phyloP scores from a whole-genome alignment of 2,888 invertebrate species.

The Patella pellucida region DNA sequence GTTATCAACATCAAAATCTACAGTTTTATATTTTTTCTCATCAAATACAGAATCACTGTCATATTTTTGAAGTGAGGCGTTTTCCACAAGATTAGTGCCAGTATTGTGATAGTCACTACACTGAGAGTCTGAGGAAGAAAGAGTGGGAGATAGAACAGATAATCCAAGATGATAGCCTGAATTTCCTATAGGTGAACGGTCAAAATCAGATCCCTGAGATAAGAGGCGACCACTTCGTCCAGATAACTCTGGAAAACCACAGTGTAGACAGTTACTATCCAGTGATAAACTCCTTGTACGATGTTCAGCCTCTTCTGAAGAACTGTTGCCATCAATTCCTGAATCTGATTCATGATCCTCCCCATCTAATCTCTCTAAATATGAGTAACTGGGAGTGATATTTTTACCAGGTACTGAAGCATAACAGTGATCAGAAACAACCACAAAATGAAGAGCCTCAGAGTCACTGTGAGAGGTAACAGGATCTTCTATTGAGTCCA shows the following conservation, averaged over 20 bases:
- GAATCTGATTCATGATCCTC: constrained; percentile 31
- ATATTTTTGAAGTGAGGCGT: too few species aligned
- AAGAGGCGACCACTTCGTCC: background rate
- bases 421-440: constrained; percentile 29
- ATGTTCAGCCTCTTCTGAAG: constrained; percentile 39
- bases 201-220: constrained; percentile 10
- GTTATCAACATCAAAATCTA: constrained; percentile 17
- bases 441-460: background rate
- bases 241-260: constrained; percentile 27
- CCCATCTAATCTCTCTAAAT: constrained; percentile 18
- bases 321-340: constrained; percentile 31
- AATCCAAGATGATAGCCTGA: background rate
- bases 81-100: background rate
- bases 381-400: background rate
- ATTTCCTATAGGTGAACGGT: constrained; percentile 1
- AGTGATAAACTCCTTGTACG: constrained; percentile 37
- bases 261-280: constrained; percentile 38
- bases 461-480: background rate
- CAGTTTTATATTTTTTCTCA: background rate
- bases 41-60: background rate
- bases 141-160: background rate
- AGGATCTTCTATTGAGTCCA: background rate
- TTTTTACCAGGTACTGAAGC: constrained; percentile 20
- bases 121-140: background rate
- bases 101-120: constrained; percentile 1